Base-by-base conservation (phyloP, 2,113 vertebrate genomes). In the Grallaria varia region DNA sequence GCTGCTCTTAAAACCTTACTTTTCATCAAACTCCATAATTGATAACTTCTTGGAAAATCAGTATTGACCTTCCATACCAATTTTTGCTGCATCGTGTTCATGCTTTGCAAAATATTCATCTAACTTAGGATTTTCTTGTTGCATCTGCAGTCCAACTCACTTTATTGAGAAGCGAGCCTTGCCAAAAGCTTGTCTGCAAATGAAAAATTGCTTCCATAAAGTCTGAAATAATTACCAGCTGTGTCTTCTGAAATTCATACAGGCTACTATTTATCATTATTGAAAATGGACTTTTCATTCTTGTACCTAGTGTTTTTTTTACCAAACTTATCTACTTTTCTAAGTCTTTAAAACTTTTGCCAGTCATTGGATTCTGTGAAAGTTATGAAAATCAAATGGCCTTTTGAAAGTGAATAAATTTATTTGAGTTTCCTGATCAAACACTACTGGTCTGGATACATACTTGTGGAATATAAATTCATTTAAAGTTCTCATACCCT, bases 151-250 rank as follows among this genome's bases (percentile, higher is more conserved):
- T 45, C 28, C 50, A 93, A 94, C 66, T 76, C 60, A 62, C 40
- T 94, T 93, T 93, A 91, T 72, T 79, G 91, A 89, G 91, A 76
- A 89, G 35, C 9, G 30, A 91, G 62, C n/a, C 69, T 87, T 94
- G 94, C 95, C 96, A 97, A 93, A 84, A 89, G 1, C 80, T 93
- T 97, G 95, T 90, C 91, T 91, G 60, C 91, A 79, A 58, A 79
- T 95, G 94, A 97, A 94, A 94, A 95, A 96, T 94, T 60, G 74
- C 84, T 95, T 95, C 94, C 89, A 95, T 93, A 89, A 89, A 95
- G 66, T 89, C 74, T 96, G 74, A 95, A 97, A 95, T 96, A 97
- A 97, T 96, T 96, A 89, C 95, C 95, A 97, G 73, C 96, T 97
- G 94, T 84, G 84, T 93, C 74, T 94, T 90, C 84, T 95, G 77